A percentile compares a stretch with the other conserved stretches of the same genome.
phyloP scores from a whole-genome alignment of 2,888 invertebrate genomes.

The Oxyteleia sp. region DNA sequence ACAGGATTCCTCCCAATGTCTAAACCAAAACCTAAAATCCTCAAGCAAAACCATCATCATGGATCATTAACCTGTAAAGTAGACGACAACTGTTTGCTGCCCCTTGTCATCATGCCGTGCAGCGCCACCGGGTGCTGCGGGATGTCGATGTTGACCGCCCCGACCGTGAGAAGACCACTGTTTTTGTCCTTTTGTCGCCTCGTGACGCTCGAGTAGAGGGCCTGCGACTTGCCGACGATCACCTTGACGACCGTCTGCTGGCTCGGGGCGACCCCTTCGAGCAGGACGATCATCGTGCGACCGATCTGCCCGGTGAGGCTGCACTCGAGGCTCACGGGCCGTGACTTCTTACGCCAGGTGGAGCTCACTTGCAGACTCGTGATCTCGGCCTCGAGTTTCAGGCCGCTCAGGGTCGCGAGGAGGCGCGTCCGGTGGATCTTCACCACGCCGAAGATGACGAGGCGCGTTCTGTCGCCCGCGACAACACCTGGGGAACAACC shows the following conservation, averaged over 20 bases:
- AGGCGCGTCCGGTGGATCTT: conserved; percentile 95
- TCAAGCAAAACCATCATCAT: too few species aligned
- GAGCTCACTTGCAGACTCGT: conserved; percentile 96
- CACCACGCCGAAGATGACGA: conserved; percentile 95
- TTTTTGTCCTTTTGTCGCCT: conserved; percentile 93
- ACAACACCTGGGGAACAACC: too few species aligned
- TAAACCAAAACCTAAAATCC: too few species aligned
- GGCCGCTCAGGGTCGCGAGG: conserved; percentile 96
- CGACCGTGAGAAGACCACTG: conserved; percentile 94
- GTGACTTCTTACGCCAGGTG: conserved; percentile 95
- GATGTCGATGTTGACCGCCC: conserved; percentile 97
- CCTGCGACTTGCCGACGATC: conserved; percentile 96
- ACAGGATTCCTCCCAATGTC: too few species aligned
- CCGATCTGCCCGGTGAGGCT: conserved; percentile 96
- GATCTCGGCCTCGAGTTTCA: conserved; percentile 98
- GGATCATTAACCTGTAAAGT: conserved; percentile 94
- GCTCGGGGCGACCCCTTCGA: conserved; percentile 96
- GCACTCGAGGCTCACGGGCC: conserved; percentile 92
- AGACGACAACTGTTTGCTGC: conserved; percentile 96
- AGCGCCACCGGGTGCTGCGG: conserved; percentile 99
- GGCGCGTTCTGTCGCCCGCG: conserved; percentile 91
- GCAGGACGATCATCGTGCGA: conserved; percentile 95
- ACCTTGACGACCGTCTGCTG: conserved; percentile 98
- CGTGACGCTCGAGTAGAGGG: conserved; percentile 95
- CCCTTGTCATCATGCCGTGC: conserved; percentile 99